Conservation (phyloP, 2,113 vertebrate species). For the Puffinus mauretanicus region DNA sequence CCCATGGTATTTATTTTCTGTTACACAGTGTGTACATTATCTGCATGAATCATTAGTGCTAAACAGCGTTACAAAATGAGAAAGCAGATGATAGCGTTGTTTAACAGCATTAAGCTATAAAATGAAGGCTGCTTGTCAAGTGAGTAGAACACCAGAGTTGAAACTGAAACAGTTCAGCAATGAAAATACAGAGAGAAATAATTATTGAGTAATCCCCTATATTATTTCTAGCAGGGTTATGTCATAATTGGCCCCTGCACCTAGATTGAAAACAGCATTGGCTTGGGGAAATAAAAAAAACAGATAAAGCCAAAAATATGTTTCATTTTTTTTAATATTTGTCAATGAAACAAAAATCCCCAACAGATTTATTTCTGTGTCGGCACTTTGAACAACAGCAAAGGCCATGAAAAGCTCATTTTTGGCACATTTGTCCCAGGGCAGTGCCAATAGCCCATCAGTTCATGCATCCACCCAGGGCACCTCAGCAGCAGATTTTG, state of each 20-base stretch:
- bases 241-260: not conserved
- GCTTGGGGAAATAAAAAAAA: not conserved
- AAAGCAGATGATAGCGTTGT: not conserved
- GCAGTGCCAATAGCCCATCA: not conserved
- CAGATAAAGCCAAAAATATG: not conserved
- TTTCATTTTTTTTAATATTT: not conserved
- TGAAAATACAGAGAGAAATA: not conserved
- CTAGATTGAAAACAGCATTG: not conserved
- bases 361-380: not conserved
- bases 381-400: not conserved
- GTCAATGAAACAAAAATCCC: not conserved
- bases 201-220: not conserved
- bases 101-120: not conserved
- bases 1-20: conserved; percentile 22
- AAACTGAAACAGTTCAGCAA: not conserved
- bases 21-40: not conserved
- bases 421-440: not conserved
- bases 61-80: conserved; percentile 12
- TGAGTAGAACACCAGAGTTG: not conserved
- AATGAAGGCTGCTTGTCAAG: not conserved
- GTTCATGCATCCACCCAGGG: not conserved
- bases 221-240: not conserved
- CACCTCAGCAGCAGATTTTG: not conserved
- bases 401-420: not conserved
- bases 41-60: conserved; percentile 25